Evolutionary conservation across 2,113 vertebrate species (phyloP).

Genomic region (Microcebus lehilahytsara): DNA sequence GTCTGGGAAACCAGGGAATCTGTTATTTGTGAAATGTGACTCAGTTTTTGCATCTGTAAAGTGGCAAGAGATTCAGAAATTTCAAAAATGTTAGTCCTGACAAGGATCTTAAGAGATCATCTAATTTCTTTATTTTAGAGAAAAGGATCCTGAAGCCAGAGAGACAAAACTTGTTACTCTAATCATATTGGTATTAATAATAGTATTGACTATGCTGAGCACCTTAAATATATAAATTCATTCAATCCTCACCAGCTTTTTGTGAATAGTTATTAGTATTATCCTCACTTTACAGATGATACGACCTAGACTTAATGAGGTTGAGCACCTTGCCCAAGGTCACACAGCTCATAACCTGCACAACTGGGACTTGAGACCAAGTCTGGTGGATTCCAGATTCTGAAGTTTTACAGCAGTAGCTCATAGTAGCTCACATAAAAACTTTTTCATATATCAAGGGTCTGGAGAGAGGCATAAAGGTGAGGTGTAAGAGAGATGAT

Average conservation of each 20-base stretch:
- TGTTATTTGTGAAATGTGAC: conserved; percentile 47
- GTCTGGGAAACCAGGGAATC: conserved; percentile 12
- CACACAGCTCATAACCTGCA: neutral
- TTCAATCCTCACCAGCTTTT: neutral
- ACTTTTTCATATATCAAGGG: neutral
- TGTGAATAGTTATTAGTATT: neutral
- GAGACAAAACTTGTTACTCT: neutral
- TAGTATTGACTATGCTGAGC: neutral
- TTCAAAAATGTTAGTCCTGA: neutral
- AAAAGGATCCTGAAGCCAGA: neutral
- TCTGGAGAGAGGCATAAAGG: neutral
- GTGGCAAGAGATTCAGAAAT: conserved; percentile 27
- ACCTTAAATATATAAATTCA: neutral
- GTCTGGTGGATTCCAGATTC: neutral
- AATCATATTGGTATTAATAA: neutral
- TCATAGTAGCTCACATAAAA: neutral
- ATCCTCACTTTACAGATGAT: neutral
- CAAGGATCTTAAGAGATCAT: neutral
- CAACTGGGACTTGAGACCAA: neutral
- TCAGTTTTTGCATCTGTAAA: conserved; percentile 60
- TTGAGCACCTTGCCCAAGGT: neutral
- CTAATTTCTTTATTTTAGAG: conserved; percentile 10
- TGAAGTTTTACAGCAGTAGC: neutral
- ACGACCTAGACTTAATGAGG: neutral
- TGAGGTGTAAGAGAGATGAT: neutral